These are phyloP conservation scores for Pheosia tremula DNA, from an alignment of 2,888 invertebrate genomes.

Conservation along the genomic window DNA sequence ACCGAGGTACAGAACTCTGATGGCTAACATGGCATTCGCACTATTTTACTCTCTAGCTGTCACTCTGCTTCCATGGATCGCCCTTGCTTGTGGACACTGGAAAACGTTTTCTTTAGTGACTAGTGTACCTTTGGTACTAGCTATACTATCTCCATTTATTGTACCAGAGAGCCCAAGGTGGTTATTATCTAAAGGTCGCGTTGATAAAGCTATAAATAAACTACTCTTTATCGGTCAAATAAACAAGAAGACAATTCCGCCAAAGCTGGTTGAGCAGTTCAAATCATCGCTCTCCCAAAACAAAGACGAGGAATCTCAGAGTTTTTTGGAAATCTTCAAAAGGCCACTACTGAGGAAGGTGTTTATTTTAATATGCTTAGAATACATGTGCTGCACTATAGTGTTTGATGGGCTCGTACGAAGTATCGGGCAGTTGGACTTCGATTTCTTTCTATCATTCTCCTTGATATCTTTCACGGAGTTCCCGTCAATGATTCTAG, in stretches of 20 bases:
- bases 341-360: slow-evolving; percentile 53
- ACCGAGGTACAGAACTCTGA: slow-evolving; percentile 60
- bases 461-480: slow-evolving; percentile 61
- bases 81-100: slow-evolving; percentile 61
- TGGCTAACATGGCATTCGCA: slow-evolving; percentile 59
- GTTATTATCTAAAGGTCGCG: slow-evolving; percentile 59
- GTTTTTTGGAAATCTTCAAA: slow-evolving; percentile 54
- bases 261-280: slow-evolving; percentile 57
- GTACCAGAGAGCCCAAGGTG: slow-evolving; percentile 66
- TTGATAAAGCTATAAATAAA: slow-evolving; percentile 58
- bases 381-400: slow-evolving; percentile 55
- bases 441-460: slow-evolving; percentile 63
- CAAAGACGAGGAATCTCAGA: slow-evolving; percentile 43
- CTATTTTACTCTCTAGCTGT: slow-evolving; percentile 55
- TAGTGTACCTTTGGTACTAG: slow-evolving; percentile 55
- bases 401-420: slow-evolving; percentile 61
- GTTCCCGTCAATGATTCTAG: slow-evolving; percentile 56
- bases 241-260: slow-evolving; percentile 56
- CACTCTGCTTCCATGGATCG: slow-evolving; percentile 57
- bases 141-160: slow-evolving; percentile 53
- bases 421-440: slow-evolving; percentile 55
- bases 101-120: slow-evolving; percentile 59
- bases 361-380: slow-evolving; percentile 55
- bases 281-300: slow-evolving; percentile 37
- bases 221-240: slow-evolving; percentile 54